Evolutionary conservation across 2,888 invertebrate genomes (phyloP).

Genomic region (Xanthostigma xanthostigma): DNA sequence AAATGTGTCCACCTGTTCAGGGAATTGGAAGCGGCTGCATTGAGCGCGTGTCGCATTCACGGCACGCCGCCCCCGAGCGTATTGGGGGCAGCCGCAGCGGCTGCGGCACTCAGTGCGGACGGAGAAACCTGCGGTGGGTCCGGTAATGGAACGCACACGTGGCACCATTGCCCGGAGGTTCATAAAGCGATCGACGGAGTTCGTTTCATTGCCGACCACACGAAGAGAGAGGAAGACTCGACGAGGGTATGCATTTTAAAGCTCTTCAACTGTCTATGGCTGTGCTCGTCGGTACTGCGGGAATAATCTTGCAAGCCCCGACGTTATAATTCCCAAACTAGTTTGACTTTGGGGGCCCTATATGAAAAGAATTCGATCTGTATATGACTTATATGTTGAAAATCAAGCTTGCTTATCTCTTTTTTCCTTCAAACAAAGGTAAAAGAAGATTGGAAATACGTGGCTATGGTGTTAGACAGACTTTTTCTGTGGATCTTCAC

Average conservation of each 20-base stretch:
- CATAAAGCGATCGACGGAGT: conserved; percentile 88
- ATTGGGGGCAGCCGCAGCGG: conserved; percentile 25
- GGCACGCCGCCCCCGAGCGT: conserved; percentile 42
- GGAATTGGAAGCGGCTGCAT: conserved; percentile 37
- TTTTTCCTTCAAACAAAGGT: conserved; percentile 38
- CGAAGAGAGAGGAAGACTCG: conserved; percentile 80
- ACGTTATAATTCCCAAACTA: too few species aligned
- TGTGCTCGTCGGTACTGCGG: too few species aligned
- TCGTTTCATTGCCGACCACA: conserved; percentile 84
- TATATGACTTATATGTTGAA: too few species aligned
- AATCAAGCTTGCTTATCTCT: too few species aligned
- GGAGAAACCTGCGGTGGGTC: conserved; percentile 36
- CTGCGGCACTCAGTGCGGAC: conserved; percentile 26
- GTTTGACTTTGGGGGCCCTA: too few species aligned
- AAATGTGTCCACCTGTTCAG: conserved; percentile 20
- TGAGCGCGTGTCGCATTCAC: conserved; percentile 39
- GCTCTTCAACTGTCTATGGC: too few species aligned
- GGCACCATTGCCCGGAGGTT: conserved; percentile 83
- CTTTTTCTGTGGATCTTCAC: conserved; percentile 96
- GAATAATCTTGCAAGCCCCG: too few species aligned
- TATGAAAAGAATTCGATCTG: too few species aligned
- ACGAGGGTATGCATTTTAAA: conserved; percentile 49
- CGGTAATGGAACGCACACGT: conserved; percentile 49
- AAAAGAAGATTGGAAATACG: conserved; percentile 98
- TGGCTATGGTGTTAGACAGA: conserved; percentile 93